A percentile compares a stretch with the other conserved stretches of the same genome.
These are phyloP conservation scores for Probosciger aterrimus DNA, from an alignment of 2,113 vertebrate species.

Conservation along the genomic window DNA sequence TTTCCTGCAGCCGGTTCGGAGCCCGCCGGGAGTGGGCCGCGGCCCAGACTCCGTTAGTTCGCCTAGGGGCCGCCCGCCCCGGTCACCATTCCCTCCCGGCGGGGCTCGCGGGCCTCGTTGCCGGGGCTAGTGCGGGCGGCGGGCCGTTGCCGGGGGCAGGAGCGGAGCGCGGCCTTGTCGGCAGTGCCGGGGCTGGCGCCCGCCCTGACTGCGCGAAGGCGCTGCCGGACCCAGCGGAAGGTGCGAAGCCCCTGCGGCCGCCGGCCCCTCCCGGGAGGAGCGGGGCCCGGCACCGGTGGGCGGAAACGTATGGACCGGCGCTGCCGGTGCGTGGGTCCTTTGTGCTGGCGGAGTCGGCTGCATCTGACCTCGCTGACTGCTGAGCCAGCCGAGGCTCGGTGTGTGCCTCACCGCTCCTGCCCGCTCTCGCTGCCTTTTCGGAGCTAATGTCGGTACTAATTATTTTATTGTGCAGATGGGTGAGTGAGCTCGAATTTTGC, in stretches of 20 bases:
- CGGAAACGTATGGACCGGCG: background rate
- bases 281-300: background rate
- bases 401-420: background rate
- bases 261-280: background rate
- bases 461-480: background rate
- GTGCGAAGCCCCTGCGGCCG: background rate
- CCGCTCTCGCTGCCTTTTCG: background rate
- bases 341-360: background rate
- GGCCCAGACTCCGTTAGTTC: no score
- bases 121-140: no score
- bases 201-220: background rate
- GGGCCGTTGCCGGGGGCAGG: no score
- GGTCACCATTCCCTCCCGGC: no score
- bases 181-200: no score
- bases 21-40: no score
- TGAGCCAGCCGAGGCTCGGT: background rate
- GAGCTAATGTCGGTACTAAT: background rate
- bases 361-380: background rate
- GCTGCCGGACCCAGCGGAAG: background rate
- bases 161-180: background rate
- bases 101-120: no score
- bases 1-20: no score
- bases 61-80: no score
- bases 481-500: background rate
- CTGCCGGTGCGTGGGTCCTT: background rate